Evolutionary conservation across 2,888 invertebrate species (phyloP).

Genomic region (Nomada fabriciana): DNA sequence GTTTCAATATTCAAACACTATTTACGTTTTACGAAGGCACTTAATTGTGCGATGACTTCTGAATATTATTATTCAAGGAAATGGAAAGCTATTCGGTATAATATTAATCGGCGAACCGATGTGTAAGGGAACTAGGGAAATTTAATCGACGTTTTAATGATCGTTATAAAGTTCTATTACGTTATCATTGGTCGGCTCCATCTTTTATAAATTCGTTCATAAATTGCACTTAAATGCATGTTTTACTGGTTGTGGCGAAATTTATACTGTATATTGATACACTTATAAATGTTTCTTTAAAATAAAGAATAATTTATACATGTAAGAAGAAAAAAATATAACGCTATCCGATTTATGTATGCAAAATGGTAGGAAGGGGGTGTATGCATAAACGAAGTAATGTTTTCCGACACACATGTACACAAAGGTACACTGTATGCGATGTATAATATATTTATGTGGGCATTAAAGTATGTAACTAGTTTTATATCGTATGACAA

Average conservation of each 20-base stretch:
- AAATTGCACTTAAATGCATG: slow-evolving; percentile 30
- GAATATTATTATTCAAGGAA: not conserved
- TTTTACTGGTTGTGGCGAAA: slow-evolving; percentile 9
- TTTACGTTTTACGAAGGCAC: not conserved
- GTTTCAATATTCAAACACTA: not conserved
- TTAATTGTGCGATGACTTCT: not conserved
- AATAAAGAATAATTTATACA: slow-evolving; percentile 22
- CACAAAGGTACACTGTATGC: slow-evolving; percentile 64
- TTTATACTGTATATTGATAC: slow-evolving; percentile 13
- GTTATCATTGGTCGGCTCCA: not conserved
- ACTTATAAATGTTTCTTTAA: not conserved
- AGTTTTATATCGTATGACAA: slow-evolving; percentile 78
- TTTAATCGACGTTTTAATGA: slow-evolving; percentile 28
- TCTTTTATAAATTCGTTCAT: slow-evolving; percentile 16
- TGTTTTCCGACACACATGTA: slow-evolving; percentile 67
- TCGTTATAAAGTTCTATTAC: slow-evolving; percentile 19
- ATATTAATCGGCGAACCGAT: not conserved
- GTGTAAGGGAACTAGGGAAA: slow-evolving; percentile 4
- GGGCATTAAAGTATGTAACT: slow-evolving; percentile 81
- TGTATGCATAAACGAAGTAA: slow-evolving; percentile 58
- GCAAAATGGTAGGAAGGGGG: slow-evolving; percentile 49
- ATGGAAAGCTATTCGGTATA: not conserved
- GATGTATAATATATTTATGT: slow-evolving; percentile 75
- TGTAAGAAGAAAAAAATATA: slow-evolving; percentile 21
- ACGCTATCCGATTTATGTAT: slow-evolving; percentile 11